Conservation (phyloP, 2,113 vertebrate genomes). For the Genyomyrus donnyi region DNA sequence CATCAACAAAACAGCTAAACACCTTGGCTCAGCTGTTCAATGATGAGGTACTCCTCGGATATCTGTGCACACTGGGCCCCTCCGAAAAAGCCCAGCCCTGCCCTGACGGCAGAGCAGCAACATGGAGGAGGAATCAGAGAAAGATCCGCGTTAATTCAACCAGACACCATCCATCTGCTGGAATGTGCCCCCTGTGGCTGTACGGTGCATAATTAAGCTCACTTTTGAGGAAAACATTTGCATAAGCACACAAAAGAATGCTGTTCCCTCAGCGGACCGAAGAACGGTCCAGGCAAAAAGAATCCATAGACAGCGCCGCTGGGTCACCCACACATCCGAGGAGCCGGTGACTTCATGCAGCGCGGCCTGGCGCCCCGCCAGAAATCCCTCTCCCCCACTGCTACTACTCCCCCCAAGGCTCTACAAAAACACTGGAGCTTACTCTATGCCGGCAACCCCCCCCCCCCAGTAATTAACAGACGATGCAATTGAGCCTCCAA, state of each 20-base stretch:
- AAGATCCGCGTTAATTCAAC: constrained; percentile 25
- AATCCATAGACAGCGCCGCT: neutral
- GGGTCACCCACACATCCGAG: neutral
- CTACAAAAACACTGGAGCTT: constrained; percentile 29
- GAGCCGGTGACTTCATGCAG: neutral
- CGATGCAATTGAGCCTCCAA: constrained; percentile 7
- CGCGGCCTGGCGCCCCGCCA: constrained; percentile 29
- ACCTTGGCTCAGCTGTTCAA: neutral
- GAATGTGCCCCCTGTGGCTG: constrained; percentile 12
- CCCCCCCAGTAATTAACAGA: constrained; percentile 37
- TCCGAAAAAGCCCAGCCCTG: too few species aligned
- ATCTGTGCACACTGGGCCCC: neutral
- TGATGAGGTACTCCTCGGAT: neutral
- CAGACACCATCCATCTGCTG: constrained; percentile 30
- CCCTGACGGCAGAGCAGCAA: neutral
- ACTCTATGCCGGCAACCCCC: constrained; percentile 14
- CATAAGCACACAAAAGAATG: constrained; percentile 16
- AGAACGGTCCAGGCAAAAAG: neutral
- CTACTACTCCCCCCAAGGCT: constrained; percentile 9
- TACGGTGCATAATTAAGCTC: constrained; percentile 30
- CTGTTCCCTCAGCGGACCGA: neutral
- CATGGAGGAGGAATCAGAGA: neutral
- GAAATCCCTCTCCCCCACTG: constrained; percentile 7
- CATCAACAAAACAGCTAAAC: neutral
- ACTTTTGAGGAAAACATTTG: constrained; percentile 11